Conservation (phyloP, 2,888 invertebrate genomes). For the Ptychoptera albimana region DNA sequence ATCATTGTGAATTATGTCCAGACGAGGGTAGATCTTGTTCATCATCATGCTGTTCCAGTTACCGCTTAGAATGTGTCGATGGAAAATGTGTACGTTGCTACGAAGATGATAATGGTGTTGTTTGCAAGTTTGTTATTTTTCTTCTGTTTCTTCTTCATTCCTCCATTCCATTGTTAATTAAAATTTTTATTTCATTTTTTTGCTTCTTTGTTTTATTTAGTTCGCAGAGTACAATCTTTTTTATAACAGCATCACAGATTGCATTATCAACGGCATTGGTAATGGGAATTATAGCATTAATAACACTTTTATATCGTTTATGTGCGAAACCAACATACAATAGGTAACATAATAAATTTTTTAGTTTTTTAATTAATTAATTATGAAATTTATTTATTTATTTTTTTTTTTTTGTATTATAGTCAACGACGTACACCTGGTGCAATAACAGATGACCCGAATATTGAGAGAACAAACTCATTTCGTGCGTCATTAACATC, state of each 20-base stretch:
- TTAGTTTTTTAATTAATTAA: neutral
- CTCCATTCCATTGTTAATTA: no score
- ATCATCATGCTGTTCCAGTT: no score
- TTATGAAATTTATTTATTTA: neutral
- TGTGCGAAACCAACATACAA: conserved; percentile 14
- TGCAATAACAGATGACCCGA: conserved; percentile 8
- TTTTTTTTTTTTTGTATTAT: no score
- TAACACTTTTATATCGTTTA: conserved; percentile 15
- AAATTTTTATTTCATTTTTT: no score
- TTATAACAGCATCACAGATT: conserved; percentile 15
- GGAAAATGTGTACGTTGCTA: no score
- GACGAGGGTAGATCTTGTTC: no score
- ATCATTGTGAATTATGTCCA: no score
- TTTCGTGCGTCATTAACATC: conserved; percentile 14
- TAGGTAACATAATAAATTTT: conserved; percentile 7
- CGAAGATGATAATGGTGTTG: no score
- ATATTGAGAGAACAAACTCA: conserved; percentile 8
- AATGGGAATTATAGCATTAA: conserved; percentile 16
- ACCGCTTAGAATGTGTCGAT: no score
- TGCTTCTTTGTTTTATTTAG: no score
- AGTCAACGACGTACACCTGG: conserved; percentile 10
- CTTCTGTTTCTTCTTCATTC: no score
- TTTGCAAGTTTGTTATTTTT: no score
- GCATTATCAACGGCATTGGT: conserved; percentile 15
- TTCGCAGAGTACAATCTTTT: neutral